phyloP scores from a whole-genome alignment of 37 sponge, comb jelly and placozoan genomes.

The Chondrilla cf. caribensis region DNA sequence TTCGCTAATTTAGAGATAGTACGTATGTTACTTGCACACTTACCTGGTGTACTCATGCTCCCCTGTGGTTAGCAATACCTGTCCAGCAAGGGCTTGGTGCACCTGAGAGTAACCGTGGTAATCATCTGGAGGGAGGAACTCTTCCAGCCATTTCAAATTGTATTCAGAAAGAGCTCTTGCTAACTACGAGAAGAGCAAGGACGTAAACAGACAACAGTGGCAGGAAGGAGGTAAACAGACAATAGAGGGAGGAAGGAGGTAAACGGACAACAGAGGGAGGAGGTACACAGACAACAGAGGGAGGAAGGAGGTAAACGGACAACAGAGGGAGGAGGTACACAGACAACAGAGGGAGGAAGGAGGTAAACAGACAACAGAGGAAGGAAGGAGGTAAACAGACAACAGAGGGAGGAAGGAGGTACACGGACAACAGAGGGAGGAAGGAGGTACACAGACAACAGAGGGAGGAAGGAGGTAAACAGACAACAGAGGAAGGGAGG shows the following conservation, averaged over 20 bases:
- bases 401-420: constrained; percentile 30
- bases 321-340: background rate
- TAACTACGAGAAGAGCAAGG: constrained; percentile 21
- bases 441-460: background rate
- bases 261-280: background rate
- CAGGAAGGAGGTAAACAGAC: constrained; percentile 60
- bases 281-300: no score
- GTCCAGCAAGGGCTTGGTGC: constrained; percentile 42
- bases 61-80: constrained; percentile 73
- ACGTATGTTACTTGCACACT: no score
- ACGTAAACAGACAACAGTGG: background rate
- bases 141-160: constrained; percentile 85
- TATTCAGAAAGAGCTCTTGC: constrained; percentile 57
- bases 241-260: background rate
- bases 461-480: no score
- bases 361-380: no score
- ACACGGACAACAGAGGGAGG: constrained; percentile 40
- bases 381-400: background rate
- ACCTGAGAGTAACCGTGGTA: constrained; percentile 72
- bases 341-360: no score
- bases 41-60: constrained; percentile 88
- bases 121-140: constrained; percentile 79
- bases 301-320: background rate
- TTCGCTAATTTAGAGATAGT: no score
- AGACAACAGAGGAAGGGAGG: background rate